Conservation (phyloP, 2,113 vertebrate species). For the Grus americana region DNA sequence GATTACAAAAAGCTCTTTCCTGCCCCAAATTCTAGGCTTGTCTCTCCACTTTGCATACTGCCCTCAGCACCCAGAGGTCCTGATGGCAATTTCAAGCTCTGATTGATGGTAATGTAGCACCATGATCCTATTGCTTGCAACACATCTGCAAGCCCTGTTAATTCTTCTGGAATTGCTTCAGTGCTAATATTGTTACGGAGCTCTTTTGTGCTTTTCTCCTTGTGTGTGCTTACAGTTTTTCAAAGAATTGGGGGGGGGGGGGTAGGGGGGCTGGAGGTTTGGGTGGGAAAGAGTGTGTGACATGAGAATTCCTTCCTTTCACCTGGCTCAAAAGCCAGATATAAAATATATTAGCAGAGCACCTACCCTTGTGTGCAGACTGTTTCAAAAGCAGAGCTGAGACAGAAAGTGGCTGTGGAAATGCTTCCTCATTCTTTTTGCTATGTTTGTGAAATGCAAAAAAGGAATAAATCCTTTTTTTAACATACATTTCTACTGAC, state of each 20-base stretch:
- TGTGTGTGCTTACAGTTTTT: not conserved
- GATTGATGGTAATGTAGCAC: not conserved
- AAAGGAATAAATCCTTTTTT: not conserved
- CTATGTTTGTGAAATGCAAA: not conserved
- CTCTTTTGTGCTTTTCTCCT: not conserved
- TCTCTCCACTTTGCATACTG: not conserved
- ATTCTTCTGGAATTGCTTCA: not conserved
- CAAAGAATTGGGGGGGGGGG: not conserved
- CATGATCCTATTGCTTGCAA: not conserved
- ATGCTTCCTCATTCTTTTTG: not conserved
- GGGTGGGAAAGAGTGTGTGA: not conserved
- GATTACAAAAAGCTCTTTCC: not conserved
- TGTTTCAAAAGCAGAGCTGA: not conserved
- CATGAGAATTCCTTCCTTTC: not conserved
- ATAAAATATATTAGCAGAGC: not conserved
- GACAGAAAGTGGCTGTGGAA: not conserved
- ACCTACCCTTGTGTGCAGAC: accelerated
- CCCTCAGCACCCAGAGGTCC: not conserved
- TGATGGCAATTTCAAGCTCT: not conserved
- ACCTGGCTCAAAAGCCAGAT: not conserved
- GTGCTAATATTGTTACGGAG: not conserved
- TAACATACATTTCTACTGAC: not conserved
- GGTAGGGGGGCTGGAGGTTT: not conserved
- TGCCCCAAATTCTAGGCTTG: not conserved
- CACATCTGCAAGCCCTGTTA: not conserved